Evolutionary conservation across 2,888 invertebrate genomes (phyloP).

Genomic region (Perithous albicinctus): DNA sequence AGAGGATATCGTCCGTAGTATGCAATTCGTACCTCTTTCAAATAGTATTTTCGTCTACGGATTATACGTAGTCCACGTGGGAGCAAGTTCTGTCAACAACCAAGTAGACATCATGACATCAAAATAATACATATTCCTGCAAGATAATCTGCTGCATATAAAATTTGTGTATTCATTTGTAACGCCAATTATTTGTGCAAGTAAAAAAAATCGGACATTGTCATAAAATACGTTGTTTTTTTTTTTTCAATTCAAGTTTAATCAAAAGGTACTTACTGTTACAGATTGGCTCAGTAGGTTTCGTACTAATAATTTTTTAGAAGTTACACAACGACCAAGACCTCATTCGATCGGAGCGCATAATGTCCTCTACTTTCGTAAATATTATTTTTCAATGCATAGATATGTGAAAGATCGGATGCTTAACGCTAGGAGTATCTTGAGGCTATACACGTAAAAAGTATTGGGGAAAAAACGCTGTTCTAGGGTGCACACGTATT

Average conservation of each 20-base stretch:
- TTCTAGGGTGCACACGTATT: slow-evolving; percentile 24
- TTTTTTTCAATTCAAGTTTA: too few species aligned
- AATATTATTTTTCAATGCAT: slow-evolving; percentile 1
- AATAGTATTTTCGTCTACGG: background rate
- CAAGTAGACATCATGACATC: background rate
- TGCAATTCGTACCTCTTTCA: slow-evolving; percentile 22
- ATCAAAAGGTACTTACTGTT: too few species aligned
- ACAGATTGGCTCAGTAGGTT: too few species aligned
- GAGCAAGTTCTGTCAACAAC: slow-evolving; percentile 36
- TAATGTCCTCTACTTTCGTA: background rate
- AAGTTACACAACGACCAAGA: too few species aligned
- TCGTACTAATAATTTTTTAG: too few species aligned
- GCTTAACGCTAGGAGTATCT: slow-evolving; percentile 12
- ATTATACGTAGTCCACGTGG: background rate
- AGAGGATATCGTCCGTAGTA: slow-evolving; percentile 42
- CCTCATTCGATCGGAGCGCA: too few species aligned
- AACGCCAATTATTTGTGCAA: too few species aligned
- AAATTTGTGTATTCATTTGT: background rate
- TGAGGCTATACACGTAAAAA: slow-evolving; percentile 1
- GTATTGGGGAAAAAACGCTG: background rate
- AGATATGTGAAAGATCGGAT: background rate
- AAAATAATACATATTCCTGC: background rate
- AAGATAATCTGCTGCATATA: background rate
- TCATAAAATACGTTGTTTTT: too few species aligned
- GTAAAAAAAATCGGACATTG: too few species aligned